A percentile compares a stretch with the other conserved stretches of the same genome.
Conservation (phyloP, 2,888 invertebrate genomes). For the Polyommatus iphigenia region DNA sequence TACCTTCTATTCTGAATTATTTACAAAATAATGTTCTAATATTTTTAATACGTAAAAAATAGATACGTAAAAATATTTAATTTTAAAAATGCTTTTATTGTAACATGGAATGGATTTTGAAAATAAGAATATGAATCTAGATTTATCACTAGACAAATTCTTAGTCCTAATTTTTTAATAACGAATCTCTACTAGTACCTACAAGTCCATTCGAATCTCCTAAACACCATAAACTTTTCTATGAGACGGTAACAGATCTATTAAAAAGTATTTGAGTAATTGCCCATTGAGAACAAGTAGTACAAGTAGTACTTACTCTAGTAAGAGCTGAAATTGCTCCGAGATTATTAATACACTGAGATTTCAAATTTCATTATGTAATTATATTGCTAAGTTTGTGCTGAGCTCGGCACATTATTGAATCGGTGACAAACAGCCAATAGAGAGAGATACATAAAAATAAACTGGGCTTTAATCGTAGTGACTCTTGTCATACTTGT, state of each 20-base stretch:
- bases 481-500: neutral
- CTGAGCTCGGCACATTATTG: neutral
- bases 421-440: neutral
- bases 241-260: neutral
- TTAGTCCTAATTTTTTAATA: neutral
- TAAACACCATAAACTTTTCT: neutral
- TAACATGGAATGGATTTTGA: slow-evolving; percentile 23
- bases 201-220: slow-evolving; percentile 2
- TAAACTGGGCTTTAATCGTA: neutral
- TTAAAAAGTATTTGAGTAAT: neutral
- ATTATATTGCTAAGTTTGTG: neutral
- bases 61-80: neutral
- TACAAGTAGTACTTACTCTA: neutral
- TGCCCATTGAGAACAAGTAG: neutral
- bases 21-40: neutral
- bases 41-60: neutral
- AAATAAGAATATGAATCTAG: neutral
- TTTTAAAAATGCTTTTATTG: slow-evolving; percentile 10
- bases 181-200: neutral
- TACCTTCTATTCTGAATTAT: slow-evolving; percentile 3
- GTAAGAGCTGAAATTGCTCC: neutral
- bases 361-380: neutral
- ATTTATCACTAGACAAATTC: neutral
- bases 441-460: neutral
- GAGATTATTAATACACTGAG: neutral